Percentiles rank a stretch among this genome's conserved stretches.
Conservation (phyloP, 2,113 vertebrate species). For the Pygoscelis antarcticus region DNA sequence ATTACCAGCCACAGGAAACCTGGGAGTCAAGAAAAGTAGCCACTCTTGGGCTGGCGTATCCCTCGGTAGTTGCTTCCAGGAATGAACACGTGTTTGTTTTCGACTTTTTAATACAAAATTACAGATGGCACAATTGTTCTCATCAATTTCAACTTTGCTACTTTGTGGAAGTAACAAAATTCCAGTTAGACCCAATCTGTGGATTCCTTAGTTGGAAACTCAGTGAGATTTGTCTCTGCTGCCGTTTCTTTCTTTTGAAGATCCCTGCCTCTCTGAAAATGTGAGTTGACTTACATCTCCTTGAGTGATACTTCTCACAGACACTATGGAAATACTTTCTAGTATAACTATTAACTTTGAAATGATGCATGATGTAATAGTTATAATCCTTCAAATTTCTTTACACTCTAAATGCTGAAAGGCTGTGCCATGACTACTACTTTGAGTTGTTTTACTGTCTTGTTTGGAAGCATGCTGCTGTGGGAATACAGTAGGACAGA, state of each 20-base stretch:
- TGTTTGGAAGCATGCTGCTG: slow-evolving; percentile 46
- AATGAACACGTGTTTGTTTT: not conserved
- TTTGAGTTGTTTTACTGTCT: slow-evolving; percentile 4
- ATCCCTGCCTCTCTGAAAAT: not conserved
- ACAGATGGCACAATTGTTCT: not conserved
- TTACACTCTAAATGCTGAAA: slow-evolving; percentile 24
- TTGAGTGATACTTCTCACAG: not conserved
- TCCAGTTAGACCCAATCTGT: not conserved
- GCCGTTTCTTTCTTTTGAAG: not conserved
- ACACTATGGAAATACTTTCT: not conserved
- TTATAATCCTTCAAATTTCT: not conserved
- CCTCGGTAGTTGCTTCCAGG: not conserved
- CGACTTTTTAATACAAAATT: not conserved
- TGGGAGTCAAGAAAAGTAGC: not conserved
- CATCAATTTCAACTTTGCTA: not conserved
- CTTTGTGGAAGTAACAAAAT: not conserved
- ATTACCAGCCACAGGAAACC: not conserved
- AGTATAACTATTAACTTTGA: not conserved
- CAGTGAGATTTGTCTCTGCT: not conserved
- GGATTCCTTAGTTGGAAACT: not conserved
- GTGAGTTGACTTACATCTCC: not conserved
- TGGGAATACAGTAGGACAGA: not conserved
- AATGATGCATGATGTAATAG: not conserved
- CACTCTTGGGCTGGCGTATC: not conserved
- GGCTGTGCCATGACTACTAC: slow-evolving; percentile 17